Evolutionary conservation across 2,113 vertebrate genomes (phyloP), one percentile per base, ranked within the genome.

Genomic region (Chloebia gouldiae): DNA sequence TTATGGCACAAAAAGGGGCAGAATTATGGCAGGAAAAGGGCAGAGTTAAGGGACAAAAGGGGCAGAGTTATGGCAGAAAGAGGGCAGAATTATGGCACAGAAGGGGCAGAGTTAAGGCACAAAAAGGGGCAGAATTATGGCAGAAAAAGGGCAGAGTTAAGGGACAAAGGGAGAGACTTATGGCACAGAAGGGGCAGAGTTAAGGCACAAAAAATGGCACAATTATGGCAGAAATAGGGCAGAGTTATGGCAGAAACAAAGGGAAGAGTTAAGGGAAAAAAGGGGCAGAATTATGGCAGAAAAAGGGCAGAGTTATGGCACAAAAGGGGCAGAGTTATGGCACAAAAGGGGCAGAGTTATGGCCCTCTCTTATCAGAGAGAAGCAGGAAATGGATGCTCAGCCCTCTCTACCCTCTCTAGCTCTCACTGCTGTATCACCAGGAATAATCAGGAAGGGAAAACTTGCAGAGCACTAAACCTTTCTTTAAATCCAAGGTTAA

Each of bases 111-210:
- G 31, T n/a, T n/a, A n/a, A n/a, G n/a, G n/a, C n/a, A n/a, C n/a
- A n/a, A n/a, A n/a, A n/a, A n/a, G 2, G 2, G 50, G 30, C 12
- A 42, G 37, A 53, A 4, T 8, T 37, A 10, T 0, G 24, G 30
- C 25, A 17, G 9, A 31, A 31, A 54, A 54, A 13, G 5, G 13
- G 39, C 12, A n/a, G 21, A 45, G 3, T 13, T 44, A 86, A 83
- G 16, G 95, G 78, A 87, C 1, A 80, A 10, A 69, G 22, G 13
- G 4, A 9, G 37, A 70, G 45, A 25, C 2, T 14, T 71, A 19
- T 1, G 30, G 37, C 21, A 27, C 0, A 24, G 13, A 71, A 39
- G 3, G 7, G 18, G 30, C 35, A 69, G n/a, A 24, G 3, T 14
- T 49, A 18, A 0, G 25, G 54, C 5, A 22, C 1, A 8, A 27